Conservation (phyloP, 2,888 invertebrate genomes). For the Leucophenga maculata region DNA sequence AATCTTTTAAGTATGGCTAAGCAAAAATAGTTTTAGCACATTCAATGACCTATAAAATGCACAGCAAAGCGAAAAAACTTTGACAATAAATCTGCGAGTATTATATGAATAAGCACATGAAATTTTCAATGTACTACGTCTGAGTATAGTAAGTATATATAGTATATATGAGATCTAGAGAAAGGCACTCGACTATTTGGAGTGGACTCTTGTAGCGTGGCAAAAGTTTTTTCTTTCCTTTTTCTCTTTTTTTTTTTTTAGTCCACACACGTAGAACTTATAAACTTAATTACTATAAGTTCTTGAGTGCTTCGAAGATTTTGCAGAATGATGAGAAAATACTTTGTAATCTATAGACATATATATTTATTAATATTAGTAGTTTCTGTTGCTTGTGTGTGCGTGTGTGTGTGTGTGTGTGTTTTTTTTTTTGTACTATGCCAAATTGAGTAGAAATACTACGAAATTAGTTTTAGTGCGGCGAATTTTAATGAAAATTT, state of each 20-base stretch:
- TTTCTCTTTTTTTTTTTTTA: no score
- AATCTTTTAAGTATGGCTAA: background rate
- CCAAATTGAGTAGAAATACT: slow-evolving; percentile 4
- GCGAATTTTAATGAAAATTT: background rate
- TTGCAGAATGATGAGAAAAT: background rate
- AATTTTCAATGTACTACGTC: slow-evolving; percentile 18
- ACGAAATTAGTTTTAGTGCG: background rate
- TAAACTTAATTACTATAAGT: slow-evolving; percentile 47
- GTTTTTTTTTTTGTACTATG: background rate
- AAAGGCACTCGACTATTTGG: background rate
- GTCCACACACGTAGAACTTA: slow-evolving; percentile 37
- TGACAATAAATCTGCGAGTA: slow-evolving; percentile 18
- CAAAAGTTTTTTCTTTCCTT: no score
- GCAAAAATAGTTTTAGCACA: background rate
- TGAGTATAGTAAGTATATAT: background rate
- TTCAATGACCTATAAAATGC: no score
- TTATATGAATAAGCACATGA: slow-evolving; percentile 10
- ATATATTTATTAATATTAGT: slow-evolving; percentile 13
- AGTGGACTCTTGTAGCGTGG: no score
- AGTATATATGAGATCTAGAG: background rate
- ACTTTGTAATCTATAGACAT: background rate
- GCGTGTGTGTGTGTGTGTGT: slow-evolving; percentile 10
- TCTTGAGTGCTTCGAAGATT: slow-evolving; percentile 2
- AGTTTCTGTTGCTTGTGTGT: background rate
- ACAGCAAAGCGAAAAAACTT: background rate